Base-by-base conservation (phyloP, 35 echinoderm and acorn worm genomes). In the Ophiothrix spiculata region DNA sequence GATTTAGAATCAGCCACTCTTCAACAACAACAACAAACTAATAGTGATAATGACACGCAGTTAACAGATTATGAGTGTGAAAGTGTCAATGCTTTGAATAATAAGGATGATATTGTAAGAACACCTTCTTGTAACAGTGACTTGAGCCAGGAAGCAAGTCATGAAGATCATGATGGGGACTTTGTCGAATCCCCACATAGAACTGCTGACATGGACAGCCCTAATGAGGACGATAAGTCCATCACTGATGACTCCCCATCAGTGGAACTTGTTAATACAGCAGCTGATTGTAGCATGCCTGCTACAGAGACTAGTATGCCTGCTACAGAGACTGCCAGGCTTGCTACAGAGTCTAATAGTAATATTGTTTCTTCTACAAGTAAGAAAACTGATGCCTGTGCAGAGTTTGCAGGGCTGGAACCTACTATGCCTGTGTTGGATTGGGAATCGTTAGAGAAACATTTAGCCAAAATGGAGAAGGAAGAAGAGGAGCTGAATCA, bases 391-490 rank as follows among this genome's bases (percentile, higher is more conserved):
- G 29, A 69, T 69, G 60, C 60, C 60, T 15, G 16, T n/a, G 60
- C 56, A 25, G 76, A 81, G 19, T 37, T 79, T 10, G 79, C 56
- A 2, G 89, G 90, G 38, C 73, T 75, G 33, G 93, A 95, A 31
- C 60, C 90, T 6, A 78, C 93, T 38, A 75, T 94, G 89, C 96
- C 96, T 36, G 89, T 99, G 31, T 79, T 99, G 76, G 96, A 99
- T 54, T 99, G 96, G 96, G 96, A 91, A 31, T 91, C 92, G 0
- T 77, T 99, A 76, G 96, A 99, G 77, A 93, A 89, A 79, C 89
- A 94, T 76, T 85, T 99, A 75, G 96, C 91, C 23, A 99, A 99
- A 86, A 94, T 99, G 89, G 92, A 93, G 56, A 91, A 76, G 56
- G 92, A 99, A 77, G 92, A 99, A 56, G 87, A 92, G 56, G 77